These are phyloP conservation scores for Drosophila pandora DNA, from an alignment of 1,140 invertebrate genomes.

Conservation along the genomic window DNA sequence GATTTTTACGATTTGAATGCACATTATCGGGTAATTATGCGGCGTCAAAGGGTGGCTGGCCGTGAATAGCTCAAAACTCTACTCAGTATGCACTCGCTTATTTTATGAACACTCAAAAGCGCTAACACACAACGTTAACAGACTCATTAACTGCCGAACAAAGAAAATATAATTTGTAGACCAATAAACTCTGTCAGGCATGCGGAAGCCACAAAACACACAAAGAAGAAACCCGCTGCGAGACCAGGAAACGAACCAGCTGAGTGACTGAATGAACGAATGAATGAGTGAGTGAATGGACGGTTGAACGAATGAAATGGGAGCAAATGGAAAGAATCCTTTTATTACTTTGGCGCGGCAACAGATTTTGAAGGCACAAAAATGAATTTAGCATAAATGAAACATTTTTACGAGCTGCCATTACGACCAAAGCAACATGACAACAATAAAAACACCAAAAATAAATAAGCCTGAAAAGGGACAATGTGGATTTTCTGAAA, in stretches of 20 bases:
- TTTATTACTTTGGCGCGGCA: constrained; percentile 79
- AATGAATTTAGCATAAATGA: constrained; percentile 83
- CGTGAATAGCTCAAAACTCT: constrained; percentile 39
- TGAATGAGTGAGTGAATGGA: constrained; percentile 16
- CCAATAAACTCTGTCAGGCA: constrained; percentile 69
- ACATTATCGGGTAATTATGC: constrained; percentile 78
- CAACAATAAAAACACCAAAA: constrained; percentile 69
- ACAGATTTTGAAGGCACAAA: constrained; percentile 79
- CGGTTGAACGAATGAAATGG: constrained; percentile 21
- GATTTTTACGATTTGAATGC: constrained; percentile 71
- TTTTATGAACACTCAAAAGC: constrained; percentile 80
- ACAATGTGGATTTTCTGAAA: not conserved
- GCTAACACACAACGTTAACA: constrained; percentile 79
- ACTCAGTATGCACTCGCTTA: constrained; percentile 25
- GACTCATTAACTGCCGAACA: constrained; percentile 78
- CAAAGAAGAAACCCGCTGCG: constrained; percentile 26
- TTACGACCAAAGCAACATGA: constrained; percentile 76
- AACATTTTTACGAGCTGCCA: constrained; percentile 82
- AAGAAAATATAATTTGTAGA: constrained; percentile 81
- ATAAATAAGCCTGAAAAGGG: constrained; percentile 29
- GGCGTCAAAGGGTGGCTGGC: constrained; percentile 46
- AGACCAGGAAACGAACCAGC: constrained; percentile 33
- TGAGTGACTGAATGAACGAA: constrained; percentile 15
- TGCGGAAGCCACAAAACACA: constrained; percentile 69
- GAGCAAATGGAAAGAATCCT: constrained; percentile 70